Percentiles rank a stretch among this genome's conserved stretches.
Conservation (phyloP, 2,888 invertebrate genomes). For the Cabera pusaria region DNA sequence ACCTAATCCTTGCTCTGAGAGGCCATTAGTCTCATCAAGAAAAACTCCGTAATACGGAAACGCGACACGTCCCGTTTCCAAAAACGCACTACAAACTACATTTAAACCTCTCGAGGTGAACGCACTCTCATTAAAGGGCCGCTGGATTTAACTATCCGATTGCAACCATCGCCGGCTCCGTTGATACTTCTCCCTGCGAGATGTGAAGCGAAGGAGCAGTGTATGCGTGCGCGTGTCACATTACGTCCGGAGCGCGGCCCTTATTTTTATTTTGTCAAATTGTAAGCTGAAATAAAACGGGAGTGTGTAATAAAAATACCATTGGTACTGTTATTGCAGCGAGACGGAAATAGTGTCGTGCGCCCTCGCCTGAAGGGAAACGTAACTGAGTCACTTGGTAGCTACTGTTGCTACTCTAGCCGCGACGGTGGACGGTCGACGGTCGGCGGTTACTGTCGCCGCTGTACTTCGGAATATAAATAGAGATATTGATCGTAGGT, state of each 20-base stretch:
- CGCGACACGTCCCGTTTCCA: conserved; percentile 59
- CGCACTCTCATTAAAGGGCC: conserved; percentile 78
- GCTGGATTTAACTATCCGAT: conserved; percentile 54
- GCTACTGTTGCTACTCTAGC: too few relatives aligned
- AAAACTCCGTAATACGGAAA: conserved; percentile 65
- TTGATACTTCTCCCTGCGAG: background rate
- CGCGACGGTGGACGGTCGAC: conserved; percentile 3
- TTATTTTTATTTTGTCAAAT: conserved; percentile 83
- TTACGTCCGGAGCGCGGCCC: conserved; percentile 56
- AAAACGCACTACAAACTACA: conserved; percentile 65
- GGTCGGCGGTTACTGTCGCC: conserved; percentile 2
- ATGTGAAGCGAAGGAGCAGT: conserved; percentile 32
- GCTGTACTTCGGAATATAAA: conserved; percentile 19
- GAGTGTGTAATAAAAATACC: conserved; percentile 80
- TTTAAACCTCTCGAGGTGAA: conserved; percentile 67
- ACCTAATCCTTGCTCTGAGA: conserved; percentile 29
- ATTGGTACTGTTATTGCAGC: conserved; percentile 77
- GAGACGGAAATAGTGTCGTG: conserved; percentile 66
- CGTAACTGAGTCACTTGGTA: conserved; percentile 25
- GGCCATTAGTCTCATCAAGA: conserved; percentile 39
- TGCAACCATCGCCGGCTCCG: conserved; percentile 44
- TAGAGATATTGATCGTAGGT: conserved; percentile 28
- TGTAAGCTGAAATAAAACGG: conserved; percentile 81
- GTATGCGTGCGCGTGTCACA: conserved; percentile 53
- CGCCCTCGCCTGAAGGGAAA: conserved; percentile 44